Percentiles rank a stretch among this genome's conserved stretches.
Evolutionary conservation across 2,888 invertebrate genomes (phyloP).

Genomic region (Glomeris marginata): DNA sequence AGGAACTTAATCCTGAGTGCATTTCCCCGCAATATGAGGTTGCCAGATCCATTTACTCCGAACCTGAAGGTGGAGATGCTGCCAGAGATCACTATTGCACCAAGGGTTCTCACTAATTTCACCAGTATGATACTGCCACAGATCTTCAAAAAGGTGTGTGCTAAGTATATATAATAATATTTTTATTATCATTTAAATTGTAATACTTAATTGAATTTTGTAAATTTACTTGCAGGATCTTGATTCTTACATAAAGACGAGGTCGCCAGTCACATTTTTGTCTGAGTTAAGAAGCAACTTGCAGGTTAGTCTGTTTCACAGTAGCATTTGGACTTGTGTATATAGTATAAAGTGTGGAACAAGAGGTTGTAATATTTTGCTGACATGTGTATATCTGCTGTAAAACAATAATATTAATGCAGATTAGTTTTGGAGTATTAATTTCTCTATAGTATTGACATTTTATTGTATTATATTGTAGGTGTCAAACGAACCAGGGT

Average conservation of each 20-base stretch:
- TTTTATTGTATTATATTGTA: slow-evolving; percentile 12
- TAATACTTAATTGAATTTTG: background rate
- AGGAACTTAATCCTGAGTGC: slow-evolving; percentile 94
- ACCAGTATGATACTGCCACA: slow-evolving; percentile 69
- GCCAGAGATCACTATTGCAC: slow-evolving; percentile 72
- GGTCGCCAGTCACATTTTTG: slow-evolving; percentile 88
- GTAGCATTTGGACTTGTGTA: too few species aligned
- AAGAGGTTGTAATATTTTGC: too few species aligned
- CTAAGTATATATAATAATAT: background rate
- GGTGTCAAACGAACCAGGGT: slow-evolving; percentile 69
- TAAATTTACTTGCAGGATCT: slow-evolving; percentile 42
- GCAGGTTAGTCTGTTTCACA: slow-evolving; percentile 41
- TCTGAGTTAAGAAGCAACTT: slow-evolving; percentile 80
- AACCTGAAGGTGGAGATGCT: slow-evolving; percentile 88
- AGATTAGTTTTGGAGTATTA: slow-evolving; percentile 3
- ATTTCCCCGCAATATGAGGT: slow-evolving; percentile 92
- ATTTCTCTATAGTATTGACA: too few species aligned
- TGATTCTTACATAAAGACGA: slow-evolving; percentile 87
- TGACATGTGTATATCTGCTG: too few species aligned
- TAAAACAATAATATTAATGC: slow-evolving; percentile 12
- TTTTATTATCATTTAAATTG: background rate
- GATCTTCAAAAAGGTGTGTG: slow-evolving; percentile 60
- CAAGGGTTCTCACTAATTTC: slow-evolving; percentile 78
- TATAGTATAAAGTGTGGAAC: too few species aligned
- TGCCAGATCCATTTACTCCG: slow-evolving; percentile 97